Evolutionary conservation across 2,888 invertebrate genomes (phyloP).

Genomic region (Orgyia antiqua): DNA sequence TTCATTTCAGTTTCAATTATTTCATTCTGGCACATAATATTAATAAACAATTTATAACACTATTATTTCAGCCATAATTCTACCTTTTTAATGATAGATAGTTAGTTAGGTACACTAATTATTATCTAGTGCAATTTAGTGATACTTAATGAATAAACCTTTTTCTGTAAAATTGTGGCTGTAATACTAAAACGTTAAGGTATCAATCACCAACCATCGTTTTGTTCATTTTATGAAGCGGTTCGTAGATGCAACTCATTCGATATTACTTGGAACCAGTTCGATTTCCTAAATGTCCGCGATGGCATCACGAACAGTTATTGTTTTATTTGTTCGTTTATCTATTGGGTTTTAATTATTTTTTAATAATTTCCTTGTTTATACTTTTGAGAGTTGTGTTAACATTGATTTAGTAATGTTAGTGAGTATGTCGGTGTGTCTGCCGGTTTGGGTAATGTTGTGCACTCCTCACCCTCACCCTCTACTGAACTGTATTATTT

Average conservation of each 20-base stretch:
- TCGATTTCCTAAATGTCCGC: too few relatives aligned
- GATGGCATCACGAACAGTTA: constrained; percentile 28
- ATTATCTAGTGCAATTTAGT: too few relatives aligned
- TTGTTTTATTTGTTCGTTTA: constrained; percentile 21
- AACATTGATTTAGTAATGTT: constrained; percentile 37
- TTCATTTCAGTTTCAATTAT: too few relatives aligned
- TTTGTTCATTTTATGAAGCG: constrained; percentile 39
- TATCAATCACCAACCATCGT: constrained; percentile 43
- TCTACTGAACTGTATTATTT: constrained; percentile 17
- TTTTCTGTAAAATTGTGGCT: too few relatives aligned
- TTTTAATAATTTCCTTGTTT: constrained; percentile 30
- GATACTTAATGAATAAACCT: too few relatives aligned
- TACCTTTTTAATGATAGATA: too few relatives aligned
- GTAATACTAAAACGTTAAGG: too few relatives aligned
- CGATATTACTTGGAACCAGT: neutral
- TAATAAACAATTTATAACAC: too few relatives aligned
- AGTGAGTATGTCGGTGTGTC: constrained; percentile 44
- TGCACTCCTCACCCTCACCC: constrained; percentile 48
- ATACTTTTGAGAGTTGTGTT: constrained; percentile 30
- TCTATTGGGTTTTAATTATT: constrained; percentile 31
- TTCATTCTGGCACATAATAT: too few relatives aligned
- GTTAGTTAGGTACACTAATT: too few relatives aligned
- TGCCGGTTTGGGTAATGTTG: constrained; percentile 49
- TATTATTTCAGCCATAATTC: too few relatives aligned
- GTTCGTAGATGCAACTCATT: too few relatives aligned